Base-by-base conservation (phyloP, 2,888 invertebrate species). In the Zaprionus obscuricornis region DNA sequence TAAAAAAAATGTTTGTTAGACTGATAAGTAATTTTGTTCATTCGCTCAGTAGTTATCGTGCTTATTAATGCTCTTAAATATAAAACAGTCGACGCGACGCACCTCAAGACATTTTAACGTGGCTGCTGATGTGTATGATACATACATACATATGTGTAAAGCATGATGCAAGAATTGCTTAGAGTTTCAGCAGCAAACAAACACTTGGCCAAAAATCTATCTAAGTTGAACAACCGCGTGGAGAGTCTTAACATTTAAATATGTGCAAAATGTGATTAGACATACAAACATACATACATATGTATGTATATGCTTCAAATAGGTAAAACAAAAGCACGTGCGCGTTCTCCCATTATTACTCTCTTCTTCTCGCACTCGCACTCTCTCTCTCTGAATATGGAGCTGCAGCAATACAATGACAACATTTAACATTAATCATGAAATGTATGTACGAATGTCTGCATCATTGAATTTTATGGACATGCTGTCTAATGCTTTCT, bases 161-260 rank as follows among this genome's bases (percentile, higher is more conserved):
- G 76, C 45, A 59, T 78, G 77, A 78, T 84, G 77, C 74, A 78
- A 78, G 71, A 81, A 63, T 33, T 29, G 10, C 22, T 20, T 27
- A 43, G 34, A 70, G n/a, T 76, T 84, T 76, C 83, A 45, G 51
- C 54, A 76, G 43, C 40, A 50, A 55, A 26, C 65, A 55, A 39
- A 26, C 11, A 16, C 36, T 57, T 43, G 27, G 18, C 43, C 47
- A 47, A 46, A 47, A 27, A 33, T 16, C 31, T 47, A 4, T 4
- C 3, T 7, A 39, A 39, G 39, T n/a, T 8, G 31, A 16, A 14
- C 20, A 6, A 11, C n/a, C 5, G 5, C 22, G n/a, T n/a, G n/a
- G n/a, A n/a, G n/a, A n/a, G n/a, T n/a, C n/a, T n/a, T n/a, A n/a
- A n/a, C n/a, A n/a, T n/a, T n/a, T n/a, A n/a, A n/a, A n/a, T 14